Percentiles rank a stretch among this genome's conserved stretches.
Evolutionary conservation across 2,888 invertebrate species (phyloP).

Genomic region (Ectemnius lituratus): DNA sequence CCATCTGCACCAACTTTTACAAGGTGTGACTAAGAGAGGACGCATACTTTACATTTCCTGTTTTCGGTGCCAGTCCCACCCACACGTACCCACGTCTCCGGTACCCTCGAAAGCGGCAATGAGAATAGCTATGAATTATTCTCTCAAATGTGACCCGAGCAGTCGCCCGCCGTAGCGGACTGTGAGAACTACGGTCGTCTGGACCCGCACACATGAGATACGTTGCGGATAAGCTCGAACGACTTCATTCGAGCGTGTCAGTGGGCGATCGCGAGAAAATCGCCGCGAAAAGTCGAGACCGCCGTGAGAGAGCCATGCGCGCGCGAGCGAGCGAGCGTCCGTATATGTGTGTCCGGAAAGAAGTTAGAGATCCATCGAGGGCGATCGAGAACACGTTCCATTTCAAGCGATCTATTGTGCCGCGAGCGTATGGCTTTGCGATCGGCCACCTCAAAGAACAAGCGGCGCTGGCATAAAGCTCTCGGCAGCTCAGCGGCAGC

Average conservation of each 20-base stretch:
- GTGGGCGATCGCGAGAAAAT: conserved; percentile 53
- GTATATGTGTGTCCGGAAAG: conserved; percentile 16
- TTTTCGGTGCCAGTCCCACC: conserved; percentile 28
- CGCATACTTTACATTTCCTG: conserved; percentile 38
- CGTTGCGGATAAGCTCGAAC: conserved; percentile 50
- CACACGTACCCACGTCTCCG: conserved; percentile 20
- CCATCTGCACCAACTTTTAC: conserved; percentile 35
- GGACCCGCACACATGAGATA: conserved; percentile 35
- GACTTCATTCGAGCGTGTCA: conserved; percentile 62
- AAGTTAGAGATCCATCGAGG: neutral
- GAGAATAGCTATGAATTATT: conserved; percentile 34
- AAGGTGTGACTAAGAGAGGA: conserved; percentile 52
- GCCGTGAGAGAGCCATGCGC: neutral
- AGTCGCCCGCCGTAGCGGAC: conserved; percentile 20
- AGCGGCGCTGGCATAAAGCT: neutral
- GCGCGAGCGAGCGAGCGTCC: conserved; percentile 14
- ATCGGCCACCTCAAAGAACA: neutral
- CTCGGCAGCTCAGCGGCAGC: neutral
- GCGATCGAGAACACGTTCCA: conserved; percentile 2
- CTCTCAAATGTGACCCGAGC: conserved; percentile 48
- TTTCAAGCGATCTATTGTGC: neutral
- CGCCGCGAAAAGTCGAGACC: conserved; percentile 50
- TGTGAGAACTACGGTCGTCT: conserved; percentile 54
- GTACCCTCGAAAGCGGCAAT: conserved; percentile 10
- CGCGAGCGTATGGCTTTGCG: neutral